phyloP scores from a whole-genome alignment of 2,888 invertebrate genomes.

The Tenthredo mesomela region DNA sequence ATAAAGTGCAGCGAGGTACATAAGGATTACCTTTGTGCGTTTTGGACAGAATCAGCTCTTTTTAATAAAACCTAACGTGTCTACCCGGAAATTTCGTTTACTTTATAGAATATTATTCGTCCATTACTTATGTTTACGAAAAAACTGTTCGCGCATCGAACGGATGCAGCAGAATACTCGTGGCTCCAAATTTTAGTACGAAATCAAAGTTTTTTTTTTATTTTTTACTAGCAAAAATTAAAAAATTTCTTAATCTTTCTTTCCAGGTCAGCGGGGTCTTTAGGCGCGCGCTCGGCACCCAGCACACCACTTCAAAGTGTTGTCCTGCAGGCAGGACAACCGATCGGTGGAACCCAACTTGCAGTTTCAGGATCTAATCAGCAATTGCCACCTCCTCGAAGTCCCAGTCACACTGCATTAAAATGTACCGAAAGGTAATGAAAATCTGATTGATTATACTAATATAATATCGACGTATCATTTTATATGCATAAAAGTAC shows the following conservation, averaged over 20 bases:
- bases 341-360: constrained; percentile 69
- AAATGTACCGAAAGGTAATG: constrained; percentile 73
- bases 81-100: not conserved
- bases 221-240: not conserved
- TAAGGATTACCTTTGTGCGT: not conserved
- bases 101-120: not conserved
- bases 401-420: constrained; percentile 75
- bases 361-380: constrained; percentile 64
- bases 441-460: too few species aligned
- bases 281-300: constrained; percentile 85
- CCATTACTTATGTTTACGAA: not conserved
- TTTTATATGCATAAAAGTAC: too few species aligned
- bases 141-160: not conserved
- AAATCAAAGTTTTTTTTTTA: not conserved
- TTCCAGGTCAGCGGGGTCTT: constrained; percentile 81
- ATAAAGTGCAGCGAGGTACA: not conserved
- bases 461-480: too few species aligned
- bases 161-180: not conserved
- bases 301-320: constrained; percentile 82
- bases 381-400: constrained; percentile 71
- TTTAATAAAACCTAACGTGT: not conserved
- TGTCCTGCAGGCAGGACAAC: constrained; percentile 59
- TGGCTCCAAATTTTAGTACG: not conserved
- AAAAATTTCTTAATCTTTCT: not conserved
- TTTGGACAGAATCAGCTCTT: not conserved